Conservation (phyloP, 2,113 vertebrate species). For the Mellivora capensis region DNA sequence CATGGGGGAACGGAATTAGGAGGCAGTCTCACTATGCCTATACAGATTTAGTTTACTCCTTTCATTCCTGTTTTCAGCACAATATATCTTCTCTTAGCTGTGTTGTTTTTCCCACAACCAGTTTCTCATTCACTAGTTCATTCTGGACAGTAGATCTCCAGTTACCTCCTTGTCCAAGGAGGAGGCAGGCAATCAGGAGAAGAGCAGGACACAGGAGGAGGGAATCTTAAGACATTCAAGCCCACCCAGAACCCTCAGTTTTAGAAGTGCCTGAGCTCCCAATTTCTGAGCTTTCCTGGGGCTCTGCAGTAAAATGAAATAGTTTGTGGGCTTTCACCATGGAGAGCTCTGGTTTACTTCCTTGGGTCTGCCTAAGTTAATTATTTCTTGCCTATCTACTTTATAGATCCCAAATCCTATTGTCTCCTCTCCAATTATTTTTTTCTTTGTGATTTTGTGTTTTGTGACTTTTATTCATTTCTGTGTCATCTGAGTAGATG, state of each 20-base stretch:
- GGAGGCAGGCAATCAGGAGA: not conserved
- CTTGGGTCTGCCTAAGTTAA: not conserved
- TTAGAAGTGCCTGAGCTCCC: not conserved
- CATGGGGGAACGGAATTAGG: too few relatives aligned
- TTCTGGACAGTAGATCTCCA: not conserved
- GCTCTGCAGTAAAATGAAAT: not conserved
- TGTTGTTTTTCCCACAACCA: not conserved
- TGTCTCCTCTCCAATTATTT: not conserved
- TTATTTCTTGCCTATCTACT: not conserved
- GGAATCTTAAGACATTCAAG: not conserved
- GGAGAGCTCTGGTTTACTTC: not conserved
- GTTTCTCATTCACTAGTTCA: not conserved
- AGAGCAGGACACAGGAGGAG: not conserved
- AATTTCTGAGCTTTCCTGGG: not conserved
- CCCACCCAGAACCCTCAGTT: not conserved
- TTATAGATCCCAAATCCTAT: not conserved
- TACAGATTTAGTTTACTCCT: not conserved
- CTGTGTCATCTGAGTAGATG: not conserved
- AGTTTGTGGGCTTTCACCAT: not conserved
- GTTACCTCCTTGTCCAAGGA: not conserved
- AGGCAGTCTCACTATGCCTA: not conserved
- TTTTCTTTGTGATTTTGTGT: not conserved
- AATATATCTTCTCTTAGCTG: not conserved
- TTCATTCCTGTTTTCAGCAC: not conserved
- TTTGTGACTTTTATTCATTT: not conserved